phyloP scores from a whole-genome alignment of 2,113 vertebrate genomes.

The Accipiter virgatus region DNA sequence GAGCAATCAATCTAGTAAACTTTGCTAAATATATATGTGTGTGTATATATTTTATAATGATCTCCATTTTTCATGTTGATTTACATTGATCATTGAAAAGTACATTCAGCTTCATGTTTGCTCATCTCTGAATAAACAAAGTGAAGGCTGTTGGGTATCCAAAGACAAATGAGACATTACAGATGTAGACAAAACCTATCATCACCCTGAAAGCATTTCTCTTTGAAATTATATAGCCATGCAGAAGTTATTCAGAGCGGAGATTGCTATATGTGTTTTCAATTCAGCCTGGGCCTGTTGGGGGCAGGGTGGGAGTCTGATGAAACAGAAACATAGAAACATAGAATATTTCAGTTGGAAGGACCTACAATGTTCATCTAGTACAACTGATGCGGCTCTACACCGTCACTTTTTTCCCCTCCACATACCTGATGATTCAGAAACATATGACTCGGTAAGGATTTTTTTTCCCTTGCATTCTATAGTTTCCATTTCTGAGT shows the following conservation, averaged over 20 bases:
- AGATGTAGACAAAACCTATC: constrained; percentile 46
- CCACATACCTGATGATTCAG: neutral
- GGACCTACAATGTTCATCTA: neutral
- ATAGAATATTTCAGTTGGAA: neutral
- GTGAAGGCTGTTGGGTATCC: neutral
- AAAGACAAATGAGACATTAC: constrained; percentile 50
- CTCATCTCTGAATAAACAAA: constrained; percentile 39
- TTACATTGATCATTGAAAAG: neutral
- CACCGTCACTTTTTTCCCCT: neutral
- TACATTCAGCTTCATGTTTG: constrained; percentile 26
- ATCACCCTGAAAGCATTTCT: constrained; percentile 28
- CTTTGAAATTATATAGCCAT: constrained; percentile 20
- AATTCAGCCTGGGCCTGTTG: neutral
- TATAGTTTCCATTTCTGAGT: neutral
- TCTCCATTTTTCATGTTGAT: neutral
- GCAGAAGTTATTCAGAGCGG: neutral
- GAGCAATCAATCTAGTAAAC: constrained; percentile 4
- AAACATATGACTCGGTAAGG: neutral
- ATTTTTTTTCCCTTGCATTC: neutral
- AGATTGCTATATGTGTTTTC: neutral
- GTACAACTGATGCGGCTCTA: neutral
- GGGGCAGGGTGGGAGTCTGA: neutral
- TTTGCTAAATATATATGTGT: neutral
- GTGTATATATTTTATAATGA: neutral
- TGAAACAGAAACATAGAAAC: neutral